A percentile compares a stretch with the other conserved stretches of the same genome.
Conservation (phyloP, 2,888 invertebrate genomes). For the Cataglyphis albicans region DNA sequence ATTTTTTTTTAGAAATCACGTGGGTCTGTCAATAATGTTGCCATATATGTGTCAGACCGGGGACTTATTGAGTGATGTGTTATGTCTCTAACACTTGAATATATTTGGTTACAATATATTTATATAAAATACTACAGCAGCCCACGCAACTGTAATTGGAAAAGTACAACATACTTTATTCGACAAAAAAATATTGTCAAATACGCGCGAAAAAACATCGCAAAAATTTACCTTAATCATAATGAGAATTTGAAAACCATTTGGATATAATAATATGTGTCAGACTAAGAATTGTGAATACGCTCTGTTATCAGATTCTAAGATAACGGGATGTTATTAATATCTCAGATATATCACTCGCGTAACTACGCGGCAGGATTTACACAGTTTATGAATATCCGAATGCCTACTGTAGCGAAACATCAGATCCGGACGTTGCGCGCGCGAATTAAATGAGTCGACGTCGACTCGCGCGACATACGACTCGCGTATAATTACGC, state of each 20-base stretch:
- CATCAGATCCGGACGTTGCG: constrained; percentile 35
- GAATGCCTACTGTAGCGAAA: constrained; percentile 1
- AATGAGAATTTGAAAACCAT: not conserved
- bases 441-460: constrained; percentile 33
- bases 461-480: constrained; percentile 20
- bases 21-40: no score
- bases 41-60: no score
- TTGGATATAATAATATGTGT: not conserved
- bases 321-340: constrained; percentile 51
- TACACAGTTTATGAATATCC: not conserved
- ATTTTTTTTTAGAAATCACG: no score
- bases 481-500: constrained; percentile 39
- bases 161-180: not conserved
- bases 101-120: not conserved
- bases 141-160: not conserved
- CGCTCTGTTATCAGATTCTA: not conserved
- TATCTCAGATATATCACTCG: constrained; percentile 39
- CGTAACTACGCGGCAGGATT: constrained; percentile 23
- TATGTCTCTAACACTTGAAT: not conserved
- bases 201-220: not conserved
- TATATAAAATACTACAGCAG: not conserved
- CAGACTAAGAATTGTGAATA: not conserved
- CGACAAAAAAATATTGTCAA: not conserved
- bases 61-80: no score
- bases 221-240: not conserved